Base-by-base conservation (phyloP, 2,888 invertebrate genomes). In the Papilio elwesi region DNA sequence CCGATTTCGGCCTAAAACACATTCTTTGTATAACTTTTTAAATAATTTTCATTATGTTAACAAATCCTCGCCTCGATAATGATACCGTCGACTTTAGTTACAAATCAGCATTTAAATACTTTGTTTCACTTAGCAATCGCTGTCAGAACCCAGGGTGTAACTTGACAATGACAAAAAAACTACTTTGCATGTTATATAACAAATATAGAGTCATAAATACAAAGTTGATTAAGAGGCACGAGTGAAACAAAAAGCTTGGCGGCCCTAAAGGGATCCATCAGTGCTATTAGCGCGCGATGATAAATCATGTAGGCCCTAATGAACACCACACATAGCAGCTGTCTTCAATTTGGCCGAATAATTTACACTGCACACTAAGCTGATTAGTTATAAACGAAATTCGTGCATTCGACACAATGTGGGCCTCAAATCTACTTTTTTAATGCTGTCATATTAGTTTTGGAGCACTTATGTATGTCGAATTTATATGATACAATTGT, bases 281-380 rank as follows among this genome's bases (percentile, higher is more conserved):
- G 70, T 66, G 71, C 74, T 77, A 74, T 74, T 80, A 76, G 77
- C 78, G 76, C 80, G 79, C 85, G 82, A 85, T 87, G 83, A 85
- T 89, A 87, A 90, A 88, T 89, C 89, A 89, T 89, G 86, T 84
- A 86, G 84, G 85, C 85, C 85, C 87, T 88, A 89, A 91, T 90
- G 89, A 87, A 82, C 81, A 81, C 79, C 80, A 75, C 78, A 81
- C 83, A 83, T 81, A 80, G 83, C 91, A 92, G 91, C 91, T 91
- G 92, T 83, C 81, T 86, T 88, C 87, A 90, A 92, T 92, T 91
- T 89, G 86, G 87, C 86, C 83, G 86, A 85, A 83, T 86, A 84
- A 83, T 88, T 87, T 84, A 84, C 87, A 85, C 86, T 85, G 85
- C 81, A 75, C 77, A 74, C 71, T 76, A 48, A 77, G 76, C 74